Percentiles rank a stretch among this genome's conserved stretches.
These are phyloP conservation scores for Tiaroga cobitis DNA, from an alignment of 2,797 vertebrate genomes.

Conservation along the genomic window DNA sequence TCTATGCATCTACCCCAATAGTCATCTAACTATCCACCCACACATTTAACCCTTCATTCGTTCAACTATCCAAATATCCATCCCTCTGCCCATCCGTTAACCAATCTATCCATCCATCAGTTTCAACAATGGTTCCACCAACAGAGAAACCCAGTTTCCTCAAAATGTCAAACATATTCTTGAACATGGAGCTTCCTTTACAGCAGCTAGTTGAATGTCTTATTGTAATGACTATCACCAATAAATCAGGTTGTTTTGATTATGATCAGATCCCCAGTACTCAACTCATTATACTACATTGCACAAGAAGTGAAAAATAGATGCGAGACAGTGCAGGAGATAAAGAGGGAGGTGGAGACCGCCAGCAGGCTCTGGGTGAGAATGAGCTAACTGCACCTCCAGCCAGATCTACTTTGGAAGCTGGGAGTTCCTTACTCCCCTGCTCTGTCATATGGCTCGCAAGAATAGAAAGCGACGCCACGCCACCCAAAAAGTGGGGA, in stretches of 20 bases:
- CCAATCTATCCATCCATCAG: background rate
- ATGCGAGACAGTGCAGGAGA: background rate
- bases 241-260: conserved; percentile 67
- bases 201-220: conserved; percentile 71
- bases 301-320: conserved; percentile 43
- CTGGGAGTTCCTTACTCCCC: conserved; percentile 68
- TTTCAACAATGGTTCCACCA: background rate
- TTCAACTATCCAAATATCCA: background rate
- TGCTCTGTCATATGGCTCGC: conserved; percentile 61
- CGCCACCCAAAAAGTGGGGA: conserved; percentile 22
- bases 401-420: conserved; percentile 57
- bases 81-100: background rate
- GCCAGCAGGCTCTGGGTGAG: conserved; percentile 29
- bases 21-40: background rate
- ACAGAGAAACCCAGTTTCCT: background rate
- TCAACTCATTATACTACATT: conserved; percentile 57
- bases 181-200: background rate
- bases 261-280: conserved; percentile 66
- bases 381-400: conserved; percentile 54
- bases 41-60: background rate
- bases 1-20: background rate
- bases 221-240: conserved; percentile 66
- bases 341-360: conserved; percentile 40
- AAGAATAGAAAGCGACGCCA: conserved; percentile 39
- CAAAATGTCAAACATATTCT: background rate